phyloP scores from a whole-genome alignment of 2,888 invertebrate species.

The Protodeltote pygarga region DNA sequence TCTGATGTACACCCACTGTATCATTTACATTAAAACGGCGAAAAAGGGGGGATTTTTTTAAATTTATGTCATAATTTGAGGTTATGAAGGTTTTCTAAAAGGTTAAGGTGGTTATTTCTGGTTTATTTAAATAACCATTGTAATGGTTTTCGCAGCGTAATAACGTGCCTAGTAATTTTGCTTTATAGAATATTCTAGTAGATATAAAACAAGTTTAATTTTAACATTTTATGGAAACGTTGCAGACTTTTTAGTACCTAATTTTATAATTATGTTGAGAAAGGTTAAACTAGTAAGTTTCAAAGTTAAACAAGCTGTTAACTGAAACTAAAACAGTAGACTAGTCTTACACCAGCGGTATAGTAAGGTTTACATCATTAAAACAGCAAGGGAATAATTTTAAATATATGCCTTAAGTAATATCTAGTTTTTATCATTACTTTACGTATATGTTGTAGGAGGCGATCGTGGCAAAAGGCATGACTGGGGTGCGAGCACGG shows the following conservation, averaged over 20 bases:
- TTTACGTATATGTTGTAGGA: no score
- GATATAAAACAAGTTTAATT: conserved; percentile 9
- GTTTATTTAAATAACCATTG: conserved; percentile 38
- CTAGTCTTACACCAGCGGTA: no score
- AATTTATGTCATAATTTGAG: conserved; percentile 33
- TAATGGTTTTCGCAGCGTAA: conserved; percentile 17
- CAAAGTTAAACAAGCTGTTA: conserved; percentile 2
- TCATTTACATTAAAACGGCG: conserved; percentile 44
- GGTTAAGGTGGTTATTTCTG: conserved; percentile 33
- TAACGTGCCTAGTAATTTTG: conserved; percentile 33
- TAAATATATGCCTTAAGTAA: no score
- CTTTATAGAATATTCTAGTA: conserved; percentile 39
- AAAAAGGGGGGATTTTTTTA: no score
- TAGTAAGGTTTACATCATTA: no score
- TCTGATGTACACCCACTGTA: conserved; percentile 27
- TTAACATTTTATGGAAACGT: conserved; percentile 23
- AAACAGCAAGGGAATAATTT: no score
- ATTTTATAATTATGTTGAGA: conserved; percentile 31
- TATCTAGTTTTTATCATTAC: no score
- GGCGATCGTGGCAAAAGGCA: no score
- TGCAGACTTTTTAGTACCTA: conserved; percentile 17
- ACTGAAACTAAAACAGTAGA: no score
- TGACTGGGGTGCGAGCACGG: no score
- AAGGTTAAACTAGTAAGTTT: conserved; percentile 11
- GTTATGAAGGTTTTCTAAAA: conserved; percentile 44